Evolutionary conservation across 2,113 vertebrate genomes (phyloP).

Genomic region (Cyprinodon tularosa): DNA sequence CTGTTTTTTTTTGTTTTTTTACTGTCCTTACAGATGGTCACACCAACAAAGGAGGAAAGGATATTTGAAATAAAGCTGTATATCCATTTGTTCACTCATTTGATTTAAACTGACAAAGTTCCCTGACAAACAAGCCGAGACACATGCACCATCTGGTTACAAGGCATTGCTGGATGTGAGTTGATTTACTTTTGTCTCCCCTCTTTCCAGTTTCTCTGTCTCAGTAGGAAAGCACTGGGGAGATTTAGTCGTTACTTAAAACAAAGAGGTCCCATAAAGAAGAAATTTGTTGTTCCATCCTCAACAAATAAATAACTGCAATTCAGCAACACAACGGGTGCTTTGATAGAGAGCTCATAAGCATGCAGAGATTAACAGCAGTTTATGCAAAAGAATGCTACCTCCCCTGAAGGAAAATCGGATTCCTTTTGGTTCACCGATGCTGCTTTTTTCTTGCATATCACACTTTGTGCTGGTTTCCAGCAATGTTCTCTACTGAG

Average conservation of each 20-base stretch:
- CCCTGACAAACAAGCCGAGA: conserved; percentile 1
- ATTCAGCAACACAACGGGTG: conserved; percentile 18
- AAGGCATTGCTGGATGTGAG: not conserved
- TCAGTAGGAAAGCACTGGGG: conserved; percentile 3
- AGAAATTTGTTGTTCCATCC: conserved; percentile 17
- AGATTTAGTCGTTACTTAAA: conserved; percentile 26
- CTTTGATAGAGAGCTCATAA: conserved; percentile 3
- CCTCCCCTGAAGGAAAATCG: conserved; percentile 15
- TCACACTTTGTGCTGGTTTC: conserved; percentile 33
- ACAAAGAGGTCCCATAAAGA: conserved; percentile 14
- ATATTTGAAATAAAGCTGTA: conserved; percentile 20
- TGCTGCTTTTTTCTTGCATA: conserved; percentile 24
- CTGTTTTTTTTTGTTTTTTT: conserved; percentile 13
- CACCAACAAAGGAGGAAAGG: not conserved
- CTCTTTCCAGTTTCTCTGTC: not conserved
- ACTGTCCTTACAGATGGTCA: conserved; percentile 8
- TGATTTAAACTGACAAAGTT: conserved; percentile 9
- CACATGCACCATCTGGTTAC: not conserved
- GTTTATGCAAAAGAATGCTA: conserved; percentile 37
- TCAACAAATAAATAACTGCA: conserved; percentile 36
- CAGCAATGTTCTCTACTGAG: conserved; percentile 40
- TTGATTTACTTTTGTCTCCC: conserved; percentile 11
- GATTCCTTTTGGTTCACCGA: conserved; percentile 38
- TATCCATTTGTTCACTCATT: conserved; percentile 24
- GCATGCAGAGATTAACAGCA: conserved; percentile 29